Percentiles rank a stretch among this genome's conserved stretches.
These are phyloP conservation scores for Sitta europaea DNA, from an alignment of 2,113 vertebrate species.

Conservation along the genomic window DNA sequence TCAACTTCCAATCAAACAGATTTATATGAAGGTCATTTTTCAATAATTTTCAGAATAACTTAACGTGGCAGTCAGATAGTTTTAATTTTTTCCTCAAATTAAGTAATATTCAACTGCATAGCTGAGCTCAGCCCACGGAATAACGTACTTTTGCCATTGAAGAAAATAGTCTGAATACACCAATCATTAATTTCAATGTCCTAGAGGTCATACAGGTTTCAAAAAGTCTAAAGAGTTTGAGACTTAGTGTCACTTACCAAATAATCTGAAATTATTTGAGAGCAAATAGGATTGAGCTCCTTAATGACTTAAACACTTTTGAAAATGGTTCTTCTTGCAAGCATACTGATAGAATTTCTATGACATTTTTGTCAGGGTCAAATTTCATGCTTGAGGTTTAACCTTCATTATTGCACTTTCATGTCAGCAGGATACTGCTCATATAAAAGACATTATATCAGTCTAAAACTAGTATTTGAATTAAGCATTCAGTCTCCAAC, in stretches of 20 bases:
- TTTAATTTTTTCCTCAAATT: neutral
- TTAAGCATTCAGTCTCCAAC: neutral
- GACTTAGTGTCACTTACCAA: neutral
- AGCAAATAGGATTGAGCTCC: neutral
- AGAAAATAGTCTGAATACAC: neutral
- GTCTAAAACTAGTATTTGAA: neutral
- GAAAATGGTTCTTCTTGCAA: neutral
- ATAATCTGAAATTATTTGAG: neutral
- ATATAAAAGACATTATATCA: neutral
- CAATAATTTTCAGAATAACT: neutral
- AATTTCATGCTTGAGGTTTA: neutral
- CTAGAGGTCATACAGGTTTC: neutral
- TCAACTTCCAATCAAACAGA: neutral
- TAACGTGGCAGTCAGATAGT: neutral
- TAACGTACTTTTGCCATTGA: neutral
- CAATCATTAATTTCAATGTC: neutral
- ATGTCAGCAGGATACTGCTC: neutral
- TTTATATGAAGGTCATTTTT: neutral
- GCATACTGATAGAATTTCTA: neutral
- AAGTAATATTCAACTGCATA: neutral
- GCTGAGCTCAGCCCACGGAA: neutral
- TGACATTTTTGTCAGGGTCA: neutral
- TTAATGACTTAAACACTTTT: neutral
- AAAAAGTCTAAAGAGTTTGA: neutral
- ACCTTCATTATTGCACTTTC: neutral